Evolutionary conservation across 2,113 vertebrate species (phyloP), one percentile per base, ranked within the genome.

Genomic region (Blennius ocellaris): DNA sequence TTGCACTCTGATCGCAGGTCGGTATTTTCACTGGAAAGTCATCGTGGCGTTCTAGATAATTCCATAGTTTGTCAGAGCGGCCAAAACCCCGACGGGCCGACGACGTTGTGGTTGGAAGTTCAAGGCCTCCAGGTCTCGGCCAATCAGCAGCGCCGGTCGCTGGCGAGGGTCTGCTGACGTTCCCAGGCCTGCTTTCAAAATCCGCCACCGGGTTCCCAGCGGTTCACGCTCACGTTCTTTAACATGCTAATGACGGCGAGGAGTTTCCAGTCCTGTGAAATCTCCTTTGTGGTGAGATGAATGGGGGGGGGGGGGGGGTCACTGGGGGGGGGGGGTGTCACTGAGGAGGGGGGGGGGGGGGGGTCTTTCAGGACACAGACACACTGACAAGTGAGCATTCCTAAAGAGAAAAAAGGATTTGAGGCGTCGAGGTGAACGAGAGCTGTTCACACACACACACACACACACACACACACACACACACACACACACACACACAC

Each of bases 241-340:
- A 71, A 89, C 66, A 93, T 94, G 85, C 83, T 86, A 92, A 93
- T 92, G 73, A 14, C n/a, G 14, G 76, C 48, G 50, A 61, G 70
- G 56, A 63, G 71, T 77, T 63, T 36, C 41, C 56, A 79, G 60
- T 82, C 67, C 89, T 89, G 88, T 90, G 89, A 90, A 90, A 90
- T 90, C 87, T 78, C 76, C 79, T 94, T 92, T 93, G 90, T 92
- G 78, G 39, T 69, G 9, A 14, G 69, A 79, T 90, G 84, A 93
- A 90, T 91, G 54, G 69, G 45, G n/a, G 64, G 61, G 53, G 1
- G 64, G 57, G 61, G 80, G 49, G 11, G 30, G 55, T 53, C n/a
- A n/a, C n/a, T n/a, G n/a, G n/a, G n/a, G n/a, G 1, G 64, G 57
- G 61, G 54, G 71, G 45, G n/a, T 61, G 61, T n/a, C n/a, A n/a